Conservation (phyloP, 1,140 invertebrate genomes). For the Drosophila novamexicana region DNA sequence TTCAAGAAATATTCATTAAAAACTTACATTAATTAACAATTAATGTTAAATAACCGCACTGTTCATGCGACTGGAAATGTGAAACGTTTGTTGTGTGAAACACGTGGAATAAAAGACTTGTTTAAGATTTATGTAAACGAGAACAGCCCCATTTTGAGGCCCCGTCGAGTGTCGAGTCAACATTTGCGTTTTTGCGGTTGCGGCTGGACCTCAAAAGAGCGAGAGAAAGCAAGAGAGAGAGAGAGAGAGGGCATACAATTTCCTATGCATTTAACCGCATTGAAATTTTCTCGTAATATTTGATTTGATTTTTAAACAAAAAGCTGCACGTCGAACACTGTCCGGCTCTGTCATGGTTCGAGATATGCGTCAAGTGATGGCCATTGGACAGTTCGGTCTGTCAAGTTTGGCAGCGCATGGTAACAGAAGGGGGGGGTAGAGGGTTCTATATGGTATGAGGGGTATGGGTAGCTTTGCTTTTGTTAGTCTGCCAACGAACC, state of each 20-base stretch:
- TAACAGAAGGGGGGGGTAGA: not conserved
- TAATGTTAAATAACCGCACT: no score
- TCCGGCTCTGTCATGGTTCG: constrained; percentile 1
- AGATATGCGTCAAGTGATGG: constrained; percentile 60
- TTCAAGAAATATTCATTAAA: no score
- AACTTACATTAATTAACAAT: no score
- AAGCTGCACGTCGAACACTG: constrained; percentile 46
- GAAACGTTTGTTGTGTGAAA: not conserved
- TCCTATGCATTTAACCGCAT: constrained; percentile 78
- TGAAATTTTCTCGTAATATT: constrained; percentile 82
- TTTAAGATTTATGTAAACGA: not conserved
- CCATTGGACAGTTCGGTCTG: constrained; percentile 49
- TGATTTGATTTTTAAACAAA: constrained; percentile 82
- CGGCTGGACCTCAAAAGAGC: constrained; percentile 19
- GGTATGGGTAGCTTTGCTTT: constrained; percentile 45
- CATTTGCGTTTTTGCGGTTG: constrained; percentile 78
- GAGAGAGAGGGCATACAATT: constrained; percentile 51
- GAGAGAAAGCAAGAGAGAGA: not conserved
- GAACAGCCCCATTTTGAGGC: not conserved
- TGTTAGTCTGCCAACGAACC: constrained; percentile 70
- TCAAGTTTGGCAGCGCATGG: constrained; percentile 13
- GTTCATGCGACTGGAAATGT: not conserved
- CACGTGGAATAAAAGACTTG: not conserved
- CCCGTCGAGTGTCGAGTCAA: constrained; percentile 52
- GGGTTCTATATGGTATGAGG: not conserved